These are phyloP conservation scores for Chiridota heheva DNA, from an alignment of 35 echinoderm and acorn worm genomes.

Conservation along the genomic window DNA sequence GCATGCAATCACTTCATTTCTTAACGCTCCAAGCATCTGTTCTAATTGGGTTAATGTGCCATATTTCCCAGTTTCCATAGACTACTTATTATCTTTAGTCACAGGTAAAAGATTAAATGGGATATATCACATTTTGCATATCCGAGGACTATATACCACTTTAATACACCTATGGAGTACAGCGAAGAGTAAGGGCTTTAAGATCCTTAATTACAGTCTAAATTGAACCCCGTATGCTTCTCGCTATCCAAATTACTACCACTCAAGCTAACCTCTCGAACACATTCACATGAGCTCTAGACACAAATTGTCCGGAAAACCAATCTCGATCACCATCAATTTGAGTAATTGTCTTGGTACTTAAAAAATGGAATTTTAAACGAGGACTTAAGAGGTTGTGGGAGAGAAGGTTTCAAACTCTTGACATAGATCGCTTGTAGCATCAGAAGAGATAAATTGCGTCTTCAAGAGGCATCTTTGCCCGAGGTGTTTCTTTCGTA, in stretches of 20 bases:
- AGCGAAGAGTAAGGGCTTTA: too few species aligned
- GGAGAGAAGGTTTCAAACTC: constrained; percentile 36
- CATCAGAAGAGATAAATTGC: constrained; percentile 43
- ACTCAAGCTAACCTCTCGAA: constrained; percentile 32
- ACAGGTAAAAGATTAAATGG: too few species aligned
- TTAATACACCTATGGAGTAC: too few species aligned
- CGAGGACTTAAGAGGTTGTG: constrained; percentile 59
- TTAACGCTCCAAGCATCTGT: too few species aligned
- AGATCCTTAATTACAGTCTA: constrained; percentile 42
- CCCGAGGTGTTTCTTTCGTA: too few species aligned
- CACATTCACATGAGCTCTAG: constrained; percentile 44
- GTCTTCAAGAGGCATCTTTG: too few species aligned
- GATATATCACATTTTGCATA: too few species aligned
- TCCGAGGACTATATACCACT: too few species aligned
- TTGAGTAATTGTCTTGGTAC: constrained; percentile 53
- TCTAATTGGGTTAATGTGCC: too few species aligned
- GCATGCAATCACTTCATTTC: too few species aligned
- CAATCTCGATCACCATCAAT: constrained; percentile 43
- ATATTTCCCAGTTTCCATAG: too few species aligned
- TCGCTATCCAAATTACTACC: constrained; percentile 41
- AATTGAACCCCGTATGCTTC: constrained; percentile 30
- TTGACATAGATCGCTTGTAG: constrained; percentile 55
- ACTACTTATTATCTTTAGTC: too few species aligned
- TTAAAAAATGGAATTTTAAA: constrained; percentile 55
- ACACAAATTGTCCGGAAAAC: constrained; percentile 51